Base-by-base conservation (phyloP, 2,888 invertebrate genomes). In the Brenthis ino region DNA sequence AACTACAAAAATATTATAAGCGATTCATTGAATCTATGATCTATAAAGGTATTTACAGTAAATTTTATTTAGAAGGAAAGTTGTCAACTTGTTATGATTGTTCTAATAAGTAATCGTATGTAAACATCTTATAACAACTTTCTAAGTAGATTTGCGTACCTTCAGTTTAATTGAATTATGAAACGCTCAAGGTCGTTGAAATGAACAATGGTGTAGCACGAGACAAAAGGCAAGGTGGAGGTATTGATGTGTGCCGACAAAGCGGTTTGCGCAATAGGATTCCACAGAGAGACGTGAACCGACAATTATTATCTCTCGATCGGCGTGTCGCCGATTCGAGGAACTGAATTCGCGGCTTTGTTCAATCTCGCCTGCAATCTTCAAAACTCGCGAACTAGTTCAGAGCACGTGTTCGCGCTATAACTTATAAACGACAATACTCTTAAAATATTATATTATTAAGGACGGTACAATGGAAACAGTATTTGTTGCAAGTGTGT, bases 211-310 rank as follows among this genome's bases (percentile, higher is more conserved):
- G 87, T 79, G 78, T 85, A 85, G 88, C 89, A 87, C 88, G 88
- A 91, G 79, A 92, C 91, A 91, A 91, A 90, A 89, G 89, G 80
- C 82, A 77, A 79, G 80, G 83, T 82, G 82, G 37, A 37, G 83
- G 80, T 87, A 91, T 88, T 87, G 88, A 89, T 86, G 87, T 80
- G 82, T 77, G 82, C 91, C 91, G 89, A 91, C 92, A 89, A 90
- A 90, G 91, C 89, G 85, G 88, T 88, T 91, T 91, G 90, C 91
- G 90, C 91, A 92, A 93, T 91, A 85, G 85, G 86, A 91, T 92
- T 93, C 92, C 90, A 80, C 79, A 87, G 87, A 92, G 89, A 88
- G 86, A 90, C 90, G 89, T 90, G 91, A 81, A 88, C 88, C 86
- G 91, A 87, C 91, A 89, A 91, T 91, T 84, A 91, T 91, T 92